These are phyloP conservation scores for Cloeon dipterum DNA, from an alignment of 2,888 invertebrate genomes.

Conservation along the genomic window DNA sequence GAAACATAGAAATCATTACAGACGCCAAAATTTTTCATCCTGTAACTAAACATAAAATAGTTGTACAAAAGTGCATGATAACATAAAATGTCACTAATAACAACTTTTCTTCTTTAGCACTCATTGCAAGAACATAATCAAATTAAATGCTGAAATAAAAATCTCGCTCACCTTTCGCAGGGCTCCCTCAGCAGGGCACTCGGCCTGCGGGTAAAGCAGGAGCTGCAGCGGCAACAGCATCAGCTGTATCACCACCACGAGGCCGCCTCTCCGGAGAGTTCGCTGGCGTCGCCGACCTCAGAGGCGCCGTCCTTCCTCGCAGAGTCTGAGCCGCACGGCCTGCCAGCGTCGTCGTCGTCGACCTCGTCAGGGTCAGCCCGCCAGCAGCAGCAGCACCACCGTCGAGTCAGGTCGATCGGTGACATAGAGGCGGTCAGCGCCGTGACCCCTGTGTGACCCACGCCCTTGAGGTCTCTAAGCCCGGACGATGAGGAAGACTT, in stretches of 20 bases:
- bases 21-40: no score
- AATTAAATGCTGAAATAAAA: no score
- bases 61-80: no score
- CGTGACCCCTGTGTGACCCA: slow-evolving; percentile 18
- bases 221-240: slow-evolving; percentile 21
- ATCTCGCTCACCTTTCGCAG: slow-evolving; percentile 22
- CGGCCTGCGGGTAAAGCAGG: slow-evolving; percentile 23
- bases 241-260: slow-evolving; percentile 18
- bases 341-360: slow-evolving; percentile 3
- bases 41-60: no score
- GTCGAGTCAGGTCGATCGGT: slow-evolving; percentile 48
- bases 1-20: no score
- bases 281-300: neutral
- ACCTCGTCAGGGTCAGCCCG: slow-evolving; percentile 8
- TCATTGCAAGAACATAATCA: no score
- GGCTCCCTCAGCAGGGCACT: slow-evolving; percentile 50
- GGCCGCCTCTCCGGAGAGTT: slow-evolving; percentile 1
- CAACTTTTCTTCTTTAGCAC: no score
- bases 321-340: neutral
- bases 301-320: neutral
- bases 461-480: neutral
- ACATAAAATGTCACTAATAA: no score
- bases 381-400: slow-evolving; percentile 13
- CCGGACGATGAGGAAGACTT: neutral
- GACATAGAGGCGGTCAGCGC: slow-evolving; percentile 38